Evolutionary conservation across 2,888 invertebrate genomes (phyloP).

Genomic region (Caradrina kadenii): DNA sequence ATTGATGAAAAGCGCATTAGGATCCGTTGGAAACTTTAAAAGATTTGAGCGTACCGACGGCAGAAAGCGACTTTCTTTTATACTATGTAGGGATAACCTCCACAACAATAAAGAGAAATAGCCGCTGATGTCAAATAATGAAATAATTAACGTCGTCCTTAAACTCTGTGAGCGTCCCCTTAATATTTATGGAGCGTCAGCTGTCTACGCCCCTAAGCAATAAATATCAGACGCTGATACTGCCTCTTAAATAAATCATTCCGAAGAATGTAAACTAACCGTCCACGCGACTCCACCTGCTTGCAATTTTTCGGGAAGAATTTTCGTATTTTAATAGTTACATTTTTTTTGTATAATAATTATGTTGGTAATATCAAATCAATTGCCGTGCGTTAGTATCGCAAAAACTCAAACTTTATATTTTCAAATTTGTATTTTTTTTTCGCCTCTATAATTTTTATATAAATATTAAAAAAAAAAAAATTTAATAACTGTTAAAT

Average conservation of each 20-base stretch:
- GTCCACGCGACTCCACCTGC: background rate
- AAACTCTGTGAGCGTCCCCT: constrained; percentile 35
- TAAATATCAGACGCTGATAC: constrained; percentile 52
- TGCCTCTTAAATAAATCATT: constrained; percentile 49
- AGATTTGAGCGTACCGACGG: no score
- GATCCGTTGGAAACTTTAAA: no score
- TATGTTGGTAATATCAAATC: no score
- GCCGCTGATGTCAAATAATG: constrained; percentile 34
- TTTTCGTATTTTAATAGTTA: background rate
- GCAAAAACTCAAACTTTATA: no score
- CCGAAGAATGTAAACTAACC: constrained; percentile 27
- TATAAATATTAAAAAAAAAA: no score
- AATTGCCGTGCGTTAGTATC: no score
- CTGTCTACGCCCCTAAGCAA: constrained; percentile 50
- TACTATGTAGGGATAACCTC: background rate
- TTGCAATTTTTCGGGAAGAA: background rate
- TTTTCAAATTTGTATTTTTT: no score
- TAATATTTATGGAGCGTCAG: constrained; percentile 56
- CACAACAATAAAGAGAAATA: background rate
- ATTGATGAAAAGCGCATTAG: no score
- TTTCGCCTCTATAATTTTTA: no score
- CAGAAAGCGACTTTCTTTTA: no score
- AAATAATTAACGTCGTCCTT: constrained; percentile 47
- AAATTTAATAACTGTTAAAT: no score
- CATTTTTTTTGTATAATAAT: no score